A percentile compares a stretch with the other conserved stretches of the same genome.
These are phyloP conservation scores for Eristalinus sepulchralis DNA, from an alignment of 2,888 invertebrate genomes.

Conservation along the genomic window DNA sequence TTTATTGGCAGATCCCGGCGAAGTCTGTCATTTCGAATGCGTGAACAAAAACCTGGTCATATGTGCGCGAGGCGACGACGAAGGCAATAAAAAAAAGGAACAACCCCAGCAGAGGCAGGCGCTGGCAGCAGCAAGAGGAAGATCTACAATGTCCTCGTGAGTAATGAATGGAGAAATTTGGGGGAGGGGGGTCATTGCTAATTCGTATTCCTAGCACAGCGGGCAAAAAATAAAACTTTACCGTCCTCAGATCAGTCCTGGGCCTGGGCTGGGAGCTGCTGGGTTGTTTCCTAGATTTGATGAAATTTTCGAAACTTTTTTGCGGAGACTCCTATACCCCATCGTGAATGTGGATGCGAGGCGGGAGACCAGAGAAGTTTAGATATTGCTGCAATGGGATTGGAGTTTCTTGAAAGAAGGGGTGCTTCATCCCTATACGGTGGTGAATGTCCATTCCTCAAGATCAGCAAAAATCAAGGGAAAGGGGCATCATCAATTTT, in stretches of 20 bases:
- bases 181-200: not conserved
- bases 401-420: no score
- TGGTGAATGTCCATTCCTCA: no score
- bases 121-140: not conserved
- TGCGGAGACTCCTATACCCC: not conserved
- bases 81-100: constrained; percentile 54
- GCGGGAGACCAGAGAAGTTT: no score
- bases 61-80: constrained; percentile 7
- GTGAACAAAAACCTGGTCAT: constrained; percentile 9
- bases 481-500: no score
- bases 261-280: not conserved
- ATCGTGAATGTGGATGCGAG: no score
- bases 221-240: not conserved
- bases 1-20: constrained; percentile 55
- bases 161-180: not conserved
- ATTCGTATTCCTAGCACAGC: constrained; percentile 56
- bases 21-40: constrained; percentile 29
- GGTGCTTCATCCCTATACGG: no score
- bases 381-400: no score
- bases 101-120: constrained; percentile 28
- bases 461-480: no score
- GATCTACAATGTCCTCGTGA: not conserved
- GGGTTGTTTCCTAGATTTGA: not conserved
- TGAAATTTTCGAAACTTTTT: not conserved
- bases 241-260: not conserved